Evolutionary conservation across 2,888 invertebrate species (phyloP).

Genomic region (Melikaiella ostensackeni): DNA sequence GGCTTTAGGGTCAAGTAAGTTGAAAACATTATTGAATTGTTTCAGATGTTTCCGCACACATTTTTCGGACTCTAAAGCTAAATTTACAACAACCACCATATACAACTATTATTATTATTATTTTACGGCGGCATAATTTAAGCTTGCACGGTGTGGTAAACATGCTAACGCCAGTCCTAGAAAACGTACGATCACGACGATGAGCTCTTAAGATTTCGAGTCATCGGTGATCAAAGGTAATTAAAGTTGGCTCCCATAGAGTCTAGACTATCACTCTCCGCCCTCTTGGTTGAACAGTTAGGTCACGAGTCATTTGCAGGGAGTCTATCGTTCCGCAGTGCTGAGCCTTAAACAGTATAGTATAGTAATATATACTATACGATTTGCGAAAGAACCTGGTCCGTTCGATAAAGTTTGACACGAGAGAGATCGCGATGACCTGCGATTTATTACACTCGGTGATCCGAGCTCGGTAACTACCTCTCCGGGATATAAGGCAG

Average conservation of each 20-base stretch:
- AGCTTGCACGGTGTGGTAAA: too few relatives aligned
- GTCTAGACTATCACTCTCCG: slow-evolving; percentile 46
- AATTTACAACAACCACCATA: too few relatives aligned
- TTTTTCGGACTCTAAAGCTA: too few relatives aligned
- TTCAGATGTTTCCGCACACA: too few relatives aligned
- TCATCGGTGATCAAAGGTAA: slow-evolving; percentile 1
- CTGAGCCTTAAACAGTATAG: not conserved
- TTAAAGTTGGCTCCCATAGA: slow-evolving; percentile 19
- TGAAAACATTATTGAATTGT: too few relatives aligned
- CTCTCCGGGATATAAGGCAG: slow-evolving; percentile 47
- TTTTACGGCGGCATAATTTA: too few relatives aligned
- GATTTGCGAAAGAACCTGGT: slow-evolving; percentile 31
- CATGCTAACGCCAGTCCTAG: too few relatives aligned
- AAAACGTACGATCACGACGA: not conserved
- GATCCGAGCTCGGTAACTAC: slow-evolving; percentile 49
- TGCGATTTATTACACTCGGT: slow-evolving; percentile 61
- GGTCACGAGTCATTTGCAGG: slow-evolving; percentile 45
- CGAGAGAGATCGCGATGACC: slow-evolving; percentile 64
- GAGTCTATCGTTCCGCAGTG: not conserved
- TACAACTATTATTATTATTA: too few relatives aligned
- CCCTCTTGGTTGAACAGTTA: slow-evolving; percentile 46
- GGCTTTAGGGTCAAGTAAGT: too few relatives aligned
- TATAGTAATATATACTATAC: slow-evolving; percentile 5
- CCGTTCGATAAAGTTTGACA: slow-evolving; percentile 54
- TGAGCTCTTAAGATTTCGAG: not conserved